Evolutionary conservation across 1,140 invertebrate genomes (phyloP).

Genomic region (Agraylea sexmaculata): DNA sequence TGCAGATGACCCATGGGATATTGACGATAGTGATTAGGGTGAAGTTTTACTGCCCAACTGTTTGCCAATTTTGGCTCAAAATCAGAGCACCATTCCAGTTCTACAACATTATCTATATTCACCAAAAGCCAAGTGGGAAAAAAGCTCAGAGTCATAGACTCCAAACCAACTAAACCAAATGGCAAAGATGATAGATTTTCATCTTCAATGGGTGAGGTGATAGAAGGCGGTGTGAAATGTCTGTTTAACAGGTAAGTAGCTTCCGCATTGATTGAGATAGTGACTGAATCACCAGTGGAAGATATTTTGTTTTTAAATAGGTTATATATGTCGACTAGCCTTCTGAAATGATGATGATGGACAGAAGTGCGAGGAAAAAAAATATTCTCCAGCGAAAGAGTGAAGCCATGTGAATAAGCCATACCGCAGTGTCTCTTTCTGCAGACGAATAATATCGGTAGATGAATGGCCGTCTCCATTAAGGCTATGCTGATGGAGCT

Average conservation of each 20-base stretch:
- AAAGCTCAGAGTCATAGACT: slow-evolving; percentile 67
- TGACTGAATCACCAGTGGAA: slow-evolving; percentile 45
- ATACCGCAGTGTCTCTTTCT: slow-evolving; percentile 3
- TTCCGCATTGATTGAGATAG: slow-evolving; percentile 64
- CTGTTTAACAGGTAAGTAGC: slow-evolving; percentile 71
- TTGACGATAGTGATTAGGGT: slow-evolving; percentile 45
- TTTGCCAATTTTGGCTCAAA: slow-evolving; percentile 77
- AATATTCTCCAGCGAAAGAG: no score
- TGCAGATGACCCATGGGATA: slow-evolving; percentile 57
- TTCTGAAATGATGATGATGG: slow-evolving; percentile 72
- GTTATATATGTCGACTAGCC: slow-evolving; percentile 58
- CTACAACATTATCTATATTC: slow-evolving; percentile 75
- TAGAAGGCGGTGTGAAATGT: slow-evolving; percentile 45
- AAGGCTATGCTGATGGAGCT: no score
- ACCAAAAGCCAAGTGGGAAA: slow-evolving; percentile 81
- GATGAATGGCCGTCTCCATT: no score
- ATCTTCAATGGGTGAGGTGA: slow-evolving; percentile 58
- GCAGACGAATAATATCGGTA: slow-evolving; percentile 21
- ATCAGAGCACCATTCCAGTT: slow-evolving; percentile 77
- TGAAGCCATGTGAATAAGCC: slow-evolving; percentile 8
- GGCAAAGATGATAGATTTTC: slow-evolving; percentile 56
- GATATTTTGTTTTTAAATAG: slow-evolving; percentile 72
- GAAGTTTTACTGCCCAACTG: slow-evolving; percentile 57
- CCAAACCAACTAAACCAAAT: slow-evolving; percentile 71
- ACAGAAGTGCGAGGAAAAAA: no score